Percentiles rank a stretch among this genome's conserved stretches.
Conservation (phyloP, 2,797 vertebrate species). For the Malacoctenus gilli region DNA sequence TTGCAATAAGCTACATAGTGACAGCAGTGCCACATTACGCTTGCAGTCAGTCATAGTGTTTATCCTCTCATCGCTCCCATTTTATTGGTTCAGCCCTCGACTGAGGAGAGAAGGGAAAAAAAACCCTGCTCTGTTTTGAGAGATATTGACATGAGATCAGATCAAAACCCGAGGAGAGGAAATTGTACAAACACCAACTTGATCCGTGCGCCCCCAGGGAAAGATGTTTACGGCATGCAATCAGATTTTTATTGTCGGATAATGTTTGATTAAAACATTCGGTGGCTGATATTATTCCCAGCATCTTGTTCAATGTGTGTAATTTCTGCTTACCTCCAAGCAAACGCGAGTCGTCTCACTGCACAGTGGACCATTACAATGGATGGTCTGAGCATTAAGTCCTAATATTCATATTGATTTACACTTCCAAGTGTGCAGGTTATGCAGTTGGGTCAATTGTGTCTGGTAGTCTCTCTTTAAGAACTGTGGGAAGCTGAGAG, state of each 20-base stretch:
- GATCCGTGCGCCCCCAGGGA: not conserved
- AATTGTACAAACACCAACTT: slow-evolving; percentile 24
- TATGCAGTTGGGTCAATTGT: not conserved
- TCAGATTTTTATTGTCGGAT: no score
- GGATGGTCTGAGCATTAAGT: not conserved
- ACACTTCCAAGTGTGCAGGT: not conserved
- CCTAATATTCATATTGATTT: slow-evolving; percentile 15
- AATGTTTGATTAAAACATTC: not conserved
- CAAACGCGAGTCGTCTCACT: not conserved
- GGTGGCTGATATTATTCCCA: not conserved
- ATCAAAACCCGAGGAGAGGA: slow-evolving; percentile 5
- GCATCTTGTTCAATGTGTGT: not conserved
- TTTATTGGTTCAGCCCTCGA: not conserved
- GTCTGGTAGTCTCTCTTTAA: no score
- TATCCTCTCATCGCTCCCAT: not conserved
- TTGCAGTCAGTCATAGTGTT: not conserved
- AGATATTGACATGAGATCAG: not conserved
- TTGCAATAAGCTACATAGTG: not conserved
- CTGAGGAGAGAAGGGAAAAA: not conserved
- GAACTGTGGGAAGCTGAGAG: no score
- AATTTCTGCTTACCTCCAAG: not conserved
- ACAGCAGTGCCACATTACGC: not conserved
- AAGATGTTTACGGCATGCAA: slow-evolving; percentile 2
- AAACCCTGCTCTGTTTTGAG: not conserved
- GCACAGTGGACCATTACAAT: not conserved